Conservation (phyloP, 2,797 vertebrate genomes). For the Tapera naevia region DNA sequence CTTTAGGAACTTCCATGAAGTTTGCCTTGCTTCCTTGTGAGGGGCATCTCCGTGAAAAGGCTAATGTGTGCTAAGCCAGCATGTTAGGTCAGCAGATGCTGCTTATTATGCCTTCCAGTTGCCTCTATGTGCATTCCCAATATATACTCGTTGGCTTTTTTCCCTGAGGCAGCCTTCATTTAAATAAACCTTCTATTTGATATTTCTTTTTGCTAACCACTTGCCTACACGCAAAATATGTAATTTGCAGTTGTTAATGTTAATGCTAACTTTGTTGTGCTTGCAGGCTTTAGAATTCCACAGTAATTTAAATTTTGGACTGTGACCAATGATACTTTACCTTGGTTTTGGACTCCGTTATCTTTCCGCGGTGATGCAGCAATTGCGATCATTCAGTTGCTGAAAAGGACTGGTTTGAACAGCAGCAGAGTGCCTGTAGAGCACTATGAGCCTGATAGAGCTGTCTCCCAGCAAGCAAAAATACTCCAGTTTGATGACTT, state of each 20-base stretch:
- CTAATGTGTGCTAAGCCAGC: neutral
- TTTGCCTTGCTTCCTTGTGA: neutral
- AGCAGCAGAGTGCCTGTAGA: neutral
- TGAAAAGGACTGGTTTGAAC: neutral
- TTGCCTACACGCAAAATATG: fast-evolving
- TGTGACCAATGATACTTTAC: neutral
- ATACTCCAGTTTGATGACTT: neutral
- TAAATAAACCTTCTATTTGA: neutral
- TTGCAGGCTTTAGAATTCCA: neutral
- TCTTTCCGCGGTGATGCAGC: neutral
- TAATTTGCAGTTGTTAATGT: neutral
- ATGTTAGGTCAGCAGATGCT: neutral
- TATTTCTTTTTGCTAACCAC: neutral
- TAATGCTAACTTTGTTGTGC: neutral
- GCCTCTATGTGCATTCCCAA: neutral
- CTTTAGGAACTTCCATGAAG: neutral
- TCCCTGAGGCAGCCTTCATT: neutral
- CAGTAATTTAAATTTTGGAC: neutral
- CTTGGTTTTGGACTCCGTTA: neutral
- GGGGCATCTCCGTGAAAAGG: neutral
- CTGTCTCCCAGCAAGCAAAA: neutral
- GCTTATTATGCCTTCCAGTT: neutral
- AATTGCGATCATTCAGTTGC: neutral
- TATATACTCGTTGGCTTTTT: neutral
- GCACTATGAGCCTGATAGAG: neutral